Conservation (phyloP, 2,888 invertebrate species). For the Drosophila subquinaria region DNA sequence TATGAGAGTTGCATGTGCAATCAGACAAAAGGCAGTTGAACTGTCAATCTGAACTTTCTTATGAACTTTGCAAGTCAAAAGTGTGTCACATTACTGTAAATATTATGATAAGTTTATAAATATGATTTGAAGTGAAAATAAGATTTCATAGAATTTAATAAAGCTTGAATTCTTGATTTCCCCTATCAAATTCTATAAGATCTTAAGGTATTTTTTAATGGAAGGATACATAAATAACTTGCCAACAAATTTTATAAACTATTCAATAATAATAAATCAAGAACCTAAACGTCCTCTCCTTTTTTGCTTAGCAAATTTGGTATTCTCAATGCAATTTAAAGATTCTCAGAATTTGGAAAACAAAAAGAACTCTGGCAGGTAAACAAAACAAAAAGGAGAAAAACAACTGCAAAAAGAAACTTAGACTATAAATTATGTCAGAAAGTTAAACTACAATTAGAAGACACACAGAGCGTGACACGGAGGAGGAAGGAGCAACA, state of each 20-base stretch:
- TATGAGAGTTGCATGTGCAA: conserved; percentile 44
- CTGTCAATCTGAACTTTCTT: conserved; percentile 7
- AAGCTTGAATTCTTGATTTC: too few relatives aligned
- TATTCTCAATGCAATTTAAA: conserved; percentile 72
- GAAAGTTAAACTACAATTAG: conserved; percentile 80
- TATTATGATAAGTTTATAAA: neutral
- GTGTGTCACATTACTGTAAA: neutral
- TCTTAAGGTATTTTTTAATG: conserved; percentile 21
- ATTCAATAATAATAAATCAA: conserved; percentile 52
- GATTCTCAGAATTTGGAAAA: conserved; percentile 62
- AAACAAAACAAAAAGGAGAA: conserved; percentile 32
- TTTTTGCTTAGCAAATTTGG: conserved; percentile 37
- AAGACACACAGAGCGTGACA: conserved; percentile 46
- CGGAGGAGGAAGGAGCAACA: neutral
- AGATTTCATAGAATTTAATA: too few relatives aligned
- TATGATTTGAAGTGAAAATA: too few relatives aligned
- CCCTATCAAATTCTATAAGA: conserved; percentile 28
- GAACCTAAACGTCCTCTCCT: conserved; percentile 3
- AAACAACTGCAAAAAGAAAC: conserved; percentile 12
- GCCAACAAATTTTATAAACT: conserved; percentile 24
- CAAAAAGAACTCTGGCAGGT: conserved; percentile 56
- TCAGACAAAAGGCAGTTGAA: conserved; percentile 10
- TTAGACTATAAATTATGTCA: conserved; percentile 73
- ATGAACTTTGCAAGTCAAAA: conserved; percentile 1
- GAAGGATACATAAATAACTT: conserved; percentile 40